A percentile compares a stretch with the other conserved stretches of the same genome.
Conservation (phyloP, 2,113 vertebrate species). For the Nothoprocta perdicaria region DNA sequence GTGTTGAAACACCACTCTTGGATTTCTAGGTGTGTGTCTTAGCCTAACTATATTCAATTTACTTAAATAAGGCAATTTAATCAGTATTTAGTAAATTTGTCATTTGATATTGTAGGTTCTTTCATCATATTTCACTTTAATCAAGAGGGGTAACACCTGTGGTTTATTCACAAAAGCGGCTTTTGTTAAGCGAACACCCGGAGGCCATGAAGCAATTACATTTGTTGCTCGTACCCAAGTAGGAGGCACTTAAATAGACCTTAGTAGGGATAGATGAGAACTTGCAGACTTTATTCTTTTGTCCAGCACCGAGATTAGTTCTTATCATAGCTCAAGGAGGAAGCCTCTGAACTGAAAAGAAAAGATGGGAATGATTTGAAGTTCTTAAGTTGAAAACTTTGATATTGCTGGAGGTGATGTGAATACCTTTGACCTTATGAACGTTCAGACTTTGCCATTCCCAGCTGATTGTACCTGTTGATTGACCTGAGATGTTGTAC, state of each 20-base stretch:
- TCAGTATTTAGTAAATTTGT: constrained; percentile 77
- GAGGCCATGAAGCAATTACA: constrained; percentile 83
- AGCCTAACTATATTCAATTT: constrained; percentile 75
- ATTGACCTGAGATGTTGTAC: background rate
- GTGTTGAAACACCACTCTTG: constrained; percentile 58
- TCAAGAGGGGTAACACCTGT: constrained; percentile 85
- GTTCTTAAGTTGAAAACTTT: constrained; percentile 66
- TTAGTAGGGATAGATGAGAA: constrained; percentile 77
- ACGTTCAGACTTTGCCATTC: constrained; percentile 51
- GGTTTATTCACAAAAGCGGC: constrained; percentile 80
- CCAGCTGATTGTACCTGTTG: constrained; percentile 3
- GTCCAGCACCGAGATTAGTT: constrained; percentile 75
- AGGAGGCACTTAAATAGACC: constrained; percentile 76
- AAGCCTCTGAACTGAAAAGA: constrained; percentile 72
- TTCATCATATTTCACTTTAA: constrained; percentile 84
- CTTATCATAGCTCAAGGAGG: constrained; percentile 76
- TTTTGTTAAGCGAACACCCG: constrained; percentile 82
- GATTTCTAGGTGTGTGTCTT: constrained; percentile 63
- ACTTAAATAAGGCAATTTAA: constrained; percentile 79
- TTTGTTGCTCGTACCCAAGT: constrained; percentile 80
- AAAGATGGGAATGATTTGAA: constrained; percentile 66
- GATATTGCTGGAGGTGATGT: constrained; percentile 63
- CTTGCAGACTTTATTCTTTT: constrained; percentile 76
- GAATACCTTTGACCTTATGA: constrained; percentile 60
- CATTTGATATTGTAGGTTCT: constrained; percentile 77